Evolutionary conservation across 2,113 vertebrate species (phyloP).

Genomic region (Leptobrachium ailaonicum): DNA sequence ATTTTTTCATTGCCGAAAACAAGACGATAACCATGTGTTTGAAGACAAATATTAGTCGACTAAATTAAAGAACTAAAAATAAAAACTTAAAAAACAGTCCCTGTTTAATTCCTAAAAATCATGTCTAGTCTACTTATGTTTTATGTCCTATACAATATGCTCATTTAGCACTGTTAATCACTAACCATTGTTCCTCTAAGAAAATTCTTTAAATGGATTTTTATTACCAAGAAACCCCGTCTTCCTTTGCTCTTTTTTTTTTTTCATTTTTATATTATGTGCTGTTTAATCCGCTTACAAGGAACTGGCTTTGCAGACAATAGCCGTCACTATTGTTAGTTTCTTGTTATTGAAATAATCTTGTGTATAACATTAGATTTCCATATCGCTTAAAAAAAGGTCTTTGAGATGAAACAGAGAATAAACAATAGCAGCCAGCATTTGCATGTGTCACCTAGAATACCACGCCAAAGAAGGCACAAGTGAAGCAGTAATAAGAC

Average conservation of each 20-base stretch:
- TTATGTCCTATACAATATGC: too few species aligned
- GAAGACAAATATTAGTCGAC: too few species aligned
- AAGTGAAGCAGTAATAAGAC: conserved; percentile 16
- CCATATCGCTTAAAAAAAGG: conserved; percentile 38
- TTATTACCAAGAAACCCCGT: neutral
- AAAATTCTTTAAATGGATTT: neutral
- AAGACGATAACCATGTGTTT: too few species aligned
- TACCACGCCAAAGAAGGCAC: conserved; percentile 13
- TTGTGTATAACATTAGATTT: conserved; percentile 43
- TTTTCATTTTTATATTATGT: conserved; percentile 24
- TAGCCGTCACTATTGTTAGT: conserved; percentile 34
- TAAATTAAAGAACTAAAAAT: too few species aligned
- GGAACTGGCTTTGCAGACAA: conserved; percentile 31
- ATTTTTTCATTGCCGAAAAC: too few species aligned
- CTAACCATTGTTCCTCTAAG: neutral
- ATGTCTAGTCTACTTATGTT: too few species aligned
- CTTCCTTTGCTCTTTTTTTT: too few species aligned
- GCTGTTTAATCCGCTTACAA: conserved; percentile 38
- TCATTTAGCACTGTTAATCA: neutral
- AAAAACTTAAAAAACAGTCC: too few species aligned
- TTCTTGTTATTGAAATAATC: conserved; percentile 35
- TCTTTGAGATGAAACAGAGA: conserved; percentile 39
- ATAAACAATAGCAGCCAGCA: conserved; percentile 31
- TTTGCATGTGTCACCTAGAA: conserved; percentile 31
- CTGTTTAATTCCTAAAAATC: too few species aligned